Conservation (phyloP, 2,113 vertebrate genomes). For the Larimichthys polyactis region DNA sequence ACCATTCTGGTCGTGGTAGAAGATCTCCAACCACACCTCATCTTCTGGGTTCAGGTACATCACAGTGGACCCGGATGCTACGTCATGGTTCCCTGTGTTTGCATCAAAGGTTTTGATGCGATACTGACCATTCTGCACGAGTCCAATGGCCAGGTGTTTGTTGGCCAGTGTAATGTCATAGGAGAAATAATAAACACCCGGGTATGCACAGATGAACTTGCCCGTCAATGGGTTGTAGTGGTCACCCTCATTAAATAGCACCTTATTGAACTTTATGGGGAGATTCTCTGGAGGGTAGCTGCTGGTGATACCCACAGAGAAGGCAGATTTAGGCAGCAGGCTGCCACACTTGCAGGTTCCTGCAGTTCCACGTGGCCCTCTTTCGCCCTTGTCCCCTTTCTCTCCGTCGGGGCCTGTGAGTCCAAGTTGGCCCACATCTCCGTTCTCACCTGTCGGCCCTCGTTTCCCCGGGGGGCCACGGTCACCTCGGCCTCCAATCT, state of each 20-base stretch:
- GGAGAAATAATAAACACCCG: constrained; percentile 97
- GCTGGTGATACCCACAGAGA: constrained; percentile 96
- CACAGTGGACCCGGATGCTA: constrained; percentile 94
- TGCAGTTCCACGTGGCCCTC: constrained; percentile 86
- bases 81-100: constrained; percentile 97
- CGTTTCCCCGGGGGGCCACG: constrained; percentile 92
- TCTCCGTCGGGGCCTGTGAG: constrained; percentile 84
- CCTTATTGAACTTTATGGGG: constrained; percentile 96
- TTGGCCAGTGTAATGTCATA: constrained; percentile 98
- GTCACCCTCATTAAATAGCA: constrained; percentile 94
- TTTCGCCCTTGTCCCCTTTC: constrained; percentile 90
- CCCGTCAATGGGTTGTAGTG: constrained; percentile 94
- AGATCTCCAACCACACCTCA: constrained; percentile 98
- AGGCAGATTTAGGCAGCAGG: constrained; percentile 94
- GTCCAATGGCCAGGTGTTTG: constrained; percentile 95
- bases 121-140: constrained; percentile 96
- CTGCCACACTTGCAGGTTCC: constrained; percentile 93
- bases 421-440: constrained; percentile 87
- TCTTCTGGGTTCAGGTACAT: constrained; percentile 96
- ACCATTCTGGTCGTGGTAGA: constrained; percentile 95
- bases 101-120: constrained; percentile 97
- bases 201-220: constrained; percentile 96
- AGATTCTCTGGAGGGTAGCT: constrained; percentile 93
- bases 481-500: constrained; percentile 90
- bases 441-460: constrained; percentile 88